A percentile compares a stretch with the other conserved stretches of the same genome.
These are phyloP conservation scores for Epizoanthus illoricatus DNA, from an alignment of 92 coral and sea anemone species.

Conservation along the genomic window DNA sequence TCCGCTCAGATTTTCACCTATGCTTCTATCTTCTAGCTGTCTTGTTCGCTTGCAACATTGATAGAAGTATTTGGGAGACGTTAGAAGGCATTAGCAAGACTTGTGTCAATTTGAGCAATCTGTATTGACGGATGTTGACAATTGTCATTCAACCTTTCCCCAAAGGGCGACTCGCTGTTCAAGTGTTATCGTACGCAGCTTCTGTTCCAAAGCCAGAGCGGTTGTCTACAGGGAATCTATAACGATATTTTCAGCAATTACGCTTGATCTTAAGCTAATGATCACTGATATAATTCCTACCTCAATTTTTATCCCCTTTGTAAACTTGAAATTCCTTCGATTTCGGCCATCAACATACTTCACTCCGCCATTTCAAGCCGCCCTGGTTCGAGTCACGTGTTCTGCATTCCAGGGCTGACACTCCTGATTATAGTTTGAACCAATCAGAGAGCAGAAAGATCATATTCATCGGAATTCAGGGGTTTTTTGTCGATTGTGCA, in stretches of 20 bases:
- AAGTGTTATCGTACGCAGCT: neutral
- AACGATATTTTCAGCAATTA: slow-evolving; percentile 14
- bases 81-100: neutral
- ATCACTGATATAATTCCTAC: slow-evolving; percentile 17
- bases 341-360: slow-evolving; percentile 33
- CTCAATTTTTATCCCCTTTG: slow-evolving; percentile 27
- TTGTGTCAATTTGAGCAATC: slow-evolving; percentile 5
- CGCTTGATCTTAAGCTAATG: slow-evolving; percentile 6
- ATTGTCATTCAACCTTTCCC: slow-evolving; percentile 2
- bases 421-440: slow-evolving; percentile 20
- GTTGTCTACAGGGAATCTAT: neutral
- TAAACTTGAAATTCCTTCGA: slow-evolving; percentile 36
- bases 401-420: slow-evolving; percentile 13
- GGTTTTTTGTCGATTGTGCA: too few relatives aligned
- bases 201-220: slow-evolving; percentile 35
- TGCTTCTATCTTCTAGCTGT: neutral
- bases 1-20: neutral
- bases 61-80: neutral
- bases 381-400: slow-evolving; percentile 55
- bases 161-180: slow-evolving; percentile 12
- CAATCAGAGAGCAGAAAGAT: slow-evolving; percentile 3
- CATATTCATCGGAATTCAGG: neutral
- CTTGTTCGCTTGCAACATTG: neutral
- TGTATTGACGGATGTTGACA: neutral
- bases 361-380: slow-evolving; percentile 59